These are phyloP conservation scores for Rhinolophus sinicus DNA, from an alignment of 2,113 vertebrate genomes.

Conservation along the genomic window DNA sequence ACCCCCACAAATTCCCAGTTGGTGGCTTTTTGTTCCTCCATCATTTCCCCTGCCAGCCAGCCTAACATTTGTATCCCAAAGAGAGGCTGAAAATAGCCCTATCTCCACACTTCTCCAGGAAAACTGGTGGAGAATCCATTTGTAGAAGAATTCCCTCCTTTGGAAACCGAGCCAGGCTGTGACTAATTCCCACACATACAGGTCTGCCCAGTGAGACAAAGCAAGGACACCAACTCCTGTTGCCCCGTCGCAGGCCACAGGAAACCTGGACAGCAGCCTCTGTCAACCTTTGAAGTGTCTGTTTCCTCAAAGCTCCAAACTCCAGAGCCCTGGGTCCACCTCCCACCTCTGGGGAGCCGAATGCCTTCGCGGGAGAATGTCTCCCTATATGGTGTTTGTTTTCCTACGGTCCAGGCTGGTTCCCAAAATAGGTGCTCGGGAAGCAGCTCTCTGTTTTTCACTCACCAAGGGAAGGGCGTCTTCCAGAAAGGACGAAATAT, in stretches of 20 bases:
- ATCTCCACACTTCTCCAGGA: neutral
- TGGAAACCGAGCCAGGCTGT: neutral
- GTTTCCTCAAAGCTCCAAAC: conserved; percentile 18
- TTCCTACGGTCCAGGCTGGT: neutral
- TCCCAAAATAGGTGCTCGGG: conserved; percentile 69
- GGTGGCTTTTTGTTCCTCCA: neutral
- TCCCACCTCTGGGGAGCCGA: neutral
- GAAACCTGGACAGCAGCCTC: conserved; percentile 40
- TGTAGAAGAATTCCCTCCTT: neutral
- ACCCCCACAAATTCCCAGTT: neutral
- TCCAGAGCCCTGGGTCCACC: fast-evolving
- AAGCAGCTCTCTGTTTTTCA: neutral
- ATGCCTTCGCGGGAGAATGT: fast-evolving
- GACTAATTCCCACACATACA: neutral
- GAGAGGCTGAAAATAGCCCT: neutral
- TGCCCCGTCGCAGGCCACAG: neutral
- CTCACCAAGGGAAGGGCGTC: conserved; percentile 61
- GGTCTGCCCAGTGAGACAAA: neutral
- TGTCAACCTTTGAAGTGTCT: conserved; percentile 5
- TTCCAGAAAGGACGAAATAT: neutral
- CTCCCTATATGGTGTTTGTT: conserved; percentile 39
- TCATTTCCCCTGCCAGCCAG: fast-evolving
- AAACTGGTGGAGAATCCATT: neutral
- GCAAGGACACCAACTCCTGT: neutral
- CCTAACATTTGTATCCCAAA: neutral